Percentiles rank a stretch among this genome's conserved stretches.
Conservation (phyloP, 2,888 invertebrate genomes). For the Elmis aenea region DNA sequence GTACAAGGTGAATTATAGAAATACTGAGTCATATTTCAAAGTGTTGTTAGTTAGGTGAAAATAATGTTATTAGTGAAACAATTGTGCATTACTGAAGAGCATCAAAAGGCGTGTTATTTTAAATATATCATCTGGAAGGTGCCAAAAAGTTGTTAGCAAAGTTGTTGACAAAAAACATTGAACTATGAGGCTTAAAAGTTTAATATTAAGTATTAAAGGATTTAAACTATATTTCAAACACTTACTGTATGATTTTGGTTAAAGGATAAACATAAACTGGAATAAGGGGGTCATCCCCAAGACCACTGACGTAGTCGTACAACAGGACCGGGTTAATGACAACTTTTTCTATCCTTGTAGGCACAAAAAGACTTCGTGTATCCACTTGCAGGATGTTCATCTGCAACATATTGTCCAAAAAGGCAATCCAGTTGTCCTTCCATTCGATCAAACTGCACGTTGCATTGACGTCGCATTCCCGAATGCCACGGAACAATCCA, state of each 20-base stretch:
- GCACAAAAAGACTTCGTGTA: conserved; percentile 65
- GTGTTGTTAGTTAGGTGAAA: no score
- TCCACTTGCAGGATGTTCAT: conserved; percentile 65
- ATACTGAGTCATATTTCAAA: no score
- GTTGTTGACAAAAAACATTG: no score
- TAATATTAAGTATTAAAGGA: no score
- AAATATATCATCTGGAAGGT: no score
- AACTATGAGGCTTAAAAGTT: no score
- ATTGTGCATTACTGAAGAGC: no score
- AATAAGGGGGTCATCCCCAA: conserved; percentile 29
- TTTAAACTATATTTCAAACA: no score
- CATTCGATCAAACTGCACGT: conserved; percentile 56
- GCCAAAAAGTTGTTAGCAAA: no score
- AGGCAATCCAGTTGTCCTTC: conserved; percentile 82
- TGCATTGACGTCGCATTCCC: conserved; percentile 27
- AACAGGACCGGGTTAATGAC: conserved; percentile 21
- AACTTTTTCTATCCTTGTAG: conserved; percentile 44
- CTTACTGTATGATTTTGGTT: conserved; percentile 28
- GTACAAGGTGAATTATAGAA: no score
- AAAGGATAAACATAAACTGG: conserved; percentile 46
- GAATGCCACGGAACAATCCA: conserved; percentile 28
- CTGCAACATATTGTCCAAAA: conserved; percentile 87
- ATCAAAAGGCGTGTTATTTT: no score
- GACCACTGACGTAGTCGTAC: conserved; percentile 15
- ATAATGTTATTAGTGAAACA: no score